A percentile compares a stretch with the other conserved stretches of the same genome.
These are phyloP conservation scores for Tenthredo scrophulariae DNA, from an alignment of 2,888 invertebrate species.

Conservation along the genomic window DNA sequence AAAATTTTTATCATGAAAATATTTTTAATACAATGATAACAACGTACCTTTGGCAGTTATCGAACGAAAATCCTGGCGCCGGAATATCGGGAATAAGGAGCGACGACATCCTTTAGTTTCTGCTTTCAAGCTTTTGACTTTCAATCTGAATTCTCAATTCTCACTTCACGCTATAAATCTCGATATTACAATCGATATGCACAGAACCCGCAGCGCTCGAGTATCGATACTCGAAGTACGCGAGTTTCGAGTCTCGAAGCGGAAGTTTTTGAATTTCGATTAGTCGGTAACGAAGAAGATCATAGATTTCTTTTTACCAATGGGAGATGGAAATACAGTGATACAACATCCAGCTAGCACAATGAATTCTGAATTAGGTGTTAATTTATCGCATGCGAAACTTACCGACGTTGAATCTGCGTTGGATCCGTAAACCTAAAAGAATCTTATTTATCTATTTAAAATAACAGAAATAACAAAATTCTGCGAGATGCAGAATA, in stretches of 20 bases:
- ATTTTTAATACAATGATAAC: neutral
- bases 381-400: no score
- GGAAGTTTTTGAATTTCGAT: no score
- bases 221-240: neutral
- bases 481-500: no score
- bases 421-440: no score
- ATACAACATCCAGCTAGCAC: no score
- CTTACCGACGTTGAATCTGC: no score
- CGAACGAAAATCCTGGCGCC: conserved; percentile 90
- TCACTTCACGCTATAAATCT: neutral
- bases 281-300: no score
- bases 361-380: no score
- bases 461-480: no score
- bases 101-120: conserved; percentile 81
- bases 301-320: no score
- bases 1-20: neutral
- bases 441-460: no score
- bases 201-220: neutral
- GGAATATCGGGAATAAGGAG: conserved; percentile 86
- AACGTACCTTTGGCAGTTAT: conserved; percentile 89
- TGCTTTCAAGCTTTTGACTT: conserved; percentile 61
- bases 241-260: neutral
- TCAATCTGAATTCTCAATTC: neutral
- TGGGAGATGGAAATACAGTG: no score
- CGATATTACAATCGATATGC: neutral